A percentile compares a stretch with the other conserved stretches of the same genome.
phyloP scores from a whole-genome alignment of 2,888 invertebrate genomes.

The Hyalella azteca region DNA sequence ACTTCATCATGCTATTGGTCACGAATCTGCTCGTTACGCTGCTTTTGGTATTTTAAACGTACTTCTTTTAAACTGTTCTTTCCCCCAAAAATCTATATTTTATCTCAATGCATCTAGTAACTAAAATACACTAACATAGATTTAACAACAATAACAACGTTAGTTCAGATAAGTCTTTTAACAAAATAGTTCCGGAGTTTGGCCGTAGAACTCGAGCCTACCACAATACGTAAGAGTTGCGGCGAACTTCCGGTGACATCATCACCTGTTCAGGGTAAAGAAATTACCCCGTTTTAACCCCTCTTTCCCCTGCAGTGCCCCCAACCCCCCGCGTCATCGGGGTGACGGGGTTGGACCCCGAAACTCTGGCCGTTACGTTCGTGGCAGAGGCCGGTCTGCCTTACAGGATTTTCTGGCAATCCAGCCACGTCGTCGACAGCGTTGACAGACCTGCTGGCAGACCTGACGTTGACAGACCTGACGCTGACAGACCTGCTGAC shows the following conservation, averaged over 20 bases:
- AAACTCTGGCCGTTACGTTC: neutral
- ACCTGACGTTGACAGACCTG: neutral
- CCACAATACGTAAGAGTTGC: neutral
- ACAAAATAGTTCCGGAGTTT: neutral
- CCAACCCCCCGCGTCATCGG: neutral
- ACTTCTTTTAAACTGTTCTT: too few species aligned
- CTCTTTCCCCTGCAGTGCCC: neutral
- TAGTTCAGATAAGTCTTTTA: neutral
- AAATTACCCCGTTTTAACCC: neutral
- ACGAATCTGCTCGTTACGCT: too few species aligned
- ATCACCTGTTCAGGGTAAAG: neutral
- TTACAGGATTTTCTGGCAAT: slow-evolving; percentile 18
- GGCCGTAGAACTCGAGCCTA: neutral
- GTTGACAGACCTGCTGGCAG: neutral
- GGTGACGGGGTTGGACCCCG: neutral
- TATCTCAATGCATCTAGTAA: neutral
- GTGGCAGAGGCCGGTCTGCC: neutral
- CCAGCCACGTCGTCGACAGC: neutral
- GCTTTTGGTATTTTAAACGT: too few species aligned
- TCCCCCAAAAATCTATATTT: too few species aligned
- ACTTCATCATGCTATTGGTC: too few species aligned
- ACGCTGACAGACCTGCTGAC: too few species aligned
- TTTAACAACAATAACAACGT: neutral
- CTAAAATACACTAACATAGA: neutral
- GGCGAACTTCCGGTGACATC: neutral